Base-by-base conservation (phyloP, 2,888 invertebrate species). In the Lasioglossum lativentre region DNA sequence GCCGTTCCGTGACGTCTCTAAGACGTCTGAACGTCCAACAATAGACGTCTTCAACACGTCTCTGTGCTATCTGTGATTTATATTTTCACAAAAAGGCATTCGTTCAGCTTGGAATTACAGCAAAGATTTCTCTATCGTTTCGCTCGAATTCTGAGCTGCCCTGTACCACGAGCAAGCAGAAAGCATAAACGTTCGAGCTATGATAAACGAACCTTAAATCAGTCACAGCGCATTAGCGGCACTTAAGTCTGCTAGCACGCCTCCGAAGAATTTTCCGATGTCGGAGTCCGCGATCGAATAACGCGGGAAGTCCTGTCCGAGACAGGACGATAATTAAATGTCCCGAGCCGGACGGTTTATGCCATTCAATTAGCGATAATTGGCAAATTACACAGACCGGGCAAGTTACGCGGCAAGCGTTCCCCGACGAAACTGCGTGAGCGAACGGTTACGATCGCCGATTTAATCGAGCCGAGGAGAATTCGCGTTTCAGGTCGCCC, bases 351-450 rank as follows among this genome's bases (percentile, higher is more conserved):
- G 68, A 73, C 72, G 68, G 59, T 85, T 82, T 79, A 79, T 72
- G 81, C 74, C 80, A 88, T 90, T 90, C 88, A 89, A 90, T 90
- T 90, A 86, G 83, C 86, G 79, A 85, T 90, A 90, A 90, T 89
- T 90, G 88, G 86, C 70, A 83, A 90, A 88, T 89, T 85, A 82
- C 73, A 82, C 42, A 72, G 66, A 75, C 79, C 56, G 70, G 75
- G 45, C 66, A 66, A 75, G 79, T 80, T 71, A 68, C 75, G 63
- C 52, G 72, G 63, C 45, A 45, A n/a, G 3, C 23, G 75, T 80
- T 82, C 71, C 68, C 78, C 84, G 47, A 27, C 30, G 63, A n/a
- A 77, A 75, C 72, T 71, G 74, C 45, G 66, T n/a, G 34, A n/a
- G 14, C 34, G 47, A 38, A 34, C n/a, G 45, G 47, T 73, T 73